These are phyloP conservation scores for Peromyscus leucopus DNA, from an alignment of 2,113 vertebrate species.

Conservation along the genomic window DNA sequence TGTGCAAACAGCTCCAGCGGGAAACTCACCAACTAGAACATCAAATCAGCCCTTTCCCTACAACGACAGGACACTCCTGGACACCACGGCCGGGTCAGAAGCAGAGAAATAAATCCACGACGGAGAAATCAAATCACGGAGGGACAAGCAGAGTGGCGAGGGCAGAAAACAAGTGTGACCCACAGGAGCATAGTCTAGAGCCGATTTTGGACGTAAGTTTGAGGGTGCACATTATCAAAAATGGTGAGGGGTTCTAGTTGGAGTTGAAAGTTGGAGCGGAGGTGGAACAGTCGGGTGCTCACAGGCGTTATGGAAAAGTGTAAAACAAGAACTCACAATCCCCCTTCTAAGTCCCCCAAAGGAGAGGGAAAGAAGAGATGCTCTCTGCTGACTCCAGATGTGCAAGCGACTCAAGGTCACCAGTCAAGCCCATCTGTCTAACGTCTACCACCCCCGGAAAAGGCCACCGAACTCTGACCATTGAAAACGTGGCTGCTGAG, in stretches of 20 bases:
- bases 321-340: not conserved
- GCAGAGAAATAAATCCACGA: not conserved
- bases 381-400: not conserved
- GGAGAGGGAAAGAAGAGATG: not conserved
- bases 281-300: not conserved
- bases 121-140: not conserved
- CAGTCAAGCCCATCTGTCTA: not conserved
- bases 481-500: not conserved
- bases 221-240: not conserved
- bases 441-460: not conserved
- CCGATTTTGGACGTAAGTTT: constrained; percentile 28
- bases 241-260: constrained; percentile 35
- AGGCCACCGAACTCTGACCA: not conserved
- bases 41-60: constrained; percentile 52
- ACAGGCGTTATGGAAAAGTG: not conserved
- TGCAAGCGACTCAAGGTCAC: not conserved
- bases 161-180: not conserved
- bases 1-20: constrained; percentile 43
- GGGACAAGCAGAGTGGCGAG: not conserved
- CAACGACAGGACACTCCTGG: constrained; percentile 24
- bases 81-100: constrained; percentile 6
- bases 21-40: constrained; percentile 40
- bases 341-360: not conserved
- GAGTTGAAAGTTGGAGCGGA: not conserved
- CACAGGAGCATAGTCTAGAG: constrained; percentile 19